These are phyloP conservation scores for Leuctra nigra DNA, from an alignment of 2,888 invertebrate genomes.

Conservation along the genomic window DNA sequence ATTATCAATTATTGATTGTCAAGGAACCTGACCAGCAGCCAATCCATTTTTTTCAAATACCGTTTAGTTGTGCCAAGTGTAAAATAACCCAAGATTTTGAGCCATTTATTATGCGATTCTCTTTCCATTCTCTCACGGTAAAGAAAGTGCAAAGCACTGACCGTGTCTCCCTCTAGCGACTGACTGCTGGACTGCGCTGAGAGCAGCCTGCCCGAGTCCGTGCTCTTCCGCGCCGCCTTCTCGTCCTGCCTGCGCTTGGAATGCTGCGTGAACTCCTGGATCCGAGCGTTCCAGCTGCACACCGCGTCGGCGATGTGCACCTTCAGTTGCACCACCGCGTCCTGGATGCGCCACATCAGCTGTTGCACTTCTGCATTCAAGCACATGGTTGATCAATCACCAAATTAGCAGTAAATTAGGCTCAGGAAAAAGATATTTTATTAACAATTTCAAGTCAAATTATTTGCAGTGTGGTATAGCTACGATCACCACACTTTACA, in stretches of 20 bases:
- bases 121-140: no score
- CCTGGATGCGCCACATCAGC: conserved; percentile 48
- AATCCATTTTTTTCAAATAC: no score
- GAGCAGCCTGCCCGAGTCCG: conserved; percentile 29
- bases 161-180: conserved; percentile 32
- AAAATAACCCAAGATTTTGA: no score
- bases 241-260: conserved; percentile 15
- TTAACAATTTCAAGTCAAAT: no score
- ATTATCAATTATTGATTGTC: no score
- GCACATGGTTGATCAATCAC: not conserved
- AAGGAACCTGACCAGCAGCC: no score
- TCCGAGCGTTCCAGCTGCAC: conserved; percentile 58
- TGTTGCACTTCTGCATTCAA: conserved; percentile 35
- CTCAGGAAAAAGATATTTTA: no score
- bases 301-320: conserved; percentile 62
- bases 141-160: not conserved
- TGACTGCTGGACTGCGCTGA: conserved; percentile 15
- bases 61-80: no score
- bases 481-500: no score
- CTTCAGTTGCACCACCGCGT: conserved; percentile 57
- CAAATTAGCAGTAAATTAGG: no score
- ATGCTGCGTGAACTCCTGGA: conserved; percentile 34
- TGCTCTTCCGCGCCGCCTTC: conserved; percentile 34
- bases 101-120: no score
- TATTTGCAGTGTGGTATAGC: no score